These are phyloP conservation scores for Latrodectus hesperus DNA, from an alignment of 2,888 invertebrate species.

Conservation along the genomic window DNA sequence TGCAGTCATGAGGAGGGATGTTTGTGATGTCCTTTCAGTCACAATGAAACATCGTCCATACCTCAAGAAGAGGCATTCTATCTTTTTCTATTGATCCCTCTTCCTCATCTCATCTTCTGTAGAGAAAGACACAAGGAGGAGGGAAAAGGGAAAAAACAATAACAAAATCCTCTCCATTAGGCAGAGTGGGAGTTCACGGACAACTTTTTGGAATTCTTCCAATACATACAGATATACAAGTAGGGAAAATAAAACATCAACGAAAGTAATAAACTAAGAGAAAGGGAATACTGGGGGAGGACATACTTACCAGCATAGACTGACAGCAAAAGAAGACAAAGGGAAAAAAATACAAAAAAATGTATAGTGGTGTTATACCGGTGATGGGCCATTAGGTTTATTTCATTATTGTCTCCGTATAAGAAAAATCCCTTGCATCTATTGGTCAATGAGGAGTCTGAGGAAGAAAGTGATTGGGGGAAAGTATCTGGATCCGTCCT, in stretches of 20 bases:
- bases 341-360: neutral
- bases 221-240: constrained; percentile 45
- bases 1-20: neutral
- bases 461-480: constrained; percentile 27
- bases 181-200: constrained; percentile 33
- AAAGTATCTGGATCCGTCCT: constrained; percentile 34
- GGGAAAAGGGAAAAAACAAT: neutral
- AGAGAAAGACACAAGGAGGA: neutral
- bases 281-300: constrained; percentile 18
- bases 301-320: neutral
- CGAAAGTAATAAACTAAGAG: constrained; percentile 58
- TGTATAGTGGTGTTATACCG: constrained; percentile 45
- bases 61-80: constrained; percentile 28
- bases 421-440: constrained; percentile 24
- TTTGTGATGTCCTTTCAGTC: neutral
- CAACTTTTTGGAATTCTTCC: constrained; percentile 54
- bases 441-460: constrained; percentile 22
- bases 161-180: constrained; percentile 52
- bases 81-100: constrained; percentile 19
- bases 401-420: constrained; percentile 53
- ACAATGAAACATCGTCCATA: constrained; percentile 34
- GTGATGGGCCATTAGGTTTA: constrained; percentile 62
- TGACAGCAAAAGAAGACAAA: neutral
- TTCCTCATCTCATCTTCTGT: neutral
- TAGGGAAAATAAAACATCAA: constrained; percentile 32